Conservation (phyloP, 2,113 vertebrate species). For the Zosterops borbonicus region DNA sequence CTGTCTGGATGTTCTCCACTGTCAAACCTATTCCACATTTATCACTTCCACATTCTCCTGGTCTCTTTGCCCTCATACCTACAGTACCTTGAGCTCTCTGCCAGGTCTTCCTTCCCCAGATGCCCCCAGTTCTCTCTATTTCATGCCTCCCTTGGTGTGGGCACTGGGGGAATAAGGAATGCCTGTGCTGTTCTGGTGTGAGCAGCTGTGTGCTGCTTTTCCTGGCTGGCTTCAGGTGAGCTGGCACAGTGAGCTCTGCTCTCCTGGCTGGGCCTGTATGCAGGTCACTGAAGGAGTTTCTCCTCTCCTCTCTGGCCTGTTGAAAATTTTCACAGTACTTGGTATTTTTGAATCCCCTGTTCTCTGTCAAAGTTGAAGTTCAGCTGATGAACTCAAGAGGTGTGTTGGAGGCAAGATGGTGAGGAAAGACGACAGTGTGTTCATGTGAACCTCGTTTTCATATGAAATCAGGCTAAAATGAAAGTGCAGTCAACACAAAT, state of each 20-base stretch:
- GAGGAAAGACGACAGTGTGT: background rate
- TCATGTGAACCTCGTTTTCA: background rate
- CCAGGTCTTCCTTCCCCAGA: background rate
- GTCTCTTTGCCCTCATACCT: background rate
- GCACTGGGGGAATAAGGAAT: background rate
- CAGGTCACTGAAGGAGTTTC: background rate
- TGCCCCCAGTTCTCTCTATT: background rate
- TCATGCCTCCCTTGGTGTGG: background rate
- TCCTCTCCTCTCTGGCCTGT: background rate
- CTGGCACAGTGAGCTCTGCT: background rate
- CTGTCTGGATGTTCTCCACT: background rate
- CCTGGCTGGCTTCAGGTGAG: background rate
- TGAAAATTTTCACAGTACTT: background rate
- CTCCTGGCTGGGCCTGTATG: background rate
- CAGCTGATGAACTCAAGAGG: background rate
- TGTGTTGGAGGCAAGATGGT: background rate
- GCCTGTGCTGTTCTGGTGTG: background rate
- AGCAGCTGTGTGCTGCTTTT: background rate
- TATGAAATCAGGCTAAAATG: background rate
- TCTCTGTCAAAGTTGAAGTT: background rate
- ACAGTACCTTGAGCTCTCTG: background rate
- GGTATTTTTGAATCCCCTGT: background rate
- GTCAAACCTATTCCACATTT: background rate
- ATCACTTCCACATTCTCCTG: background rate
- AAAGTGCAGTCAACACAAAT: slow-evolving; percentile 30